phyloP scores from a whole-genome alignment of 2,888 invertebrate species.

The Eretmocerus hayati region DNA sequence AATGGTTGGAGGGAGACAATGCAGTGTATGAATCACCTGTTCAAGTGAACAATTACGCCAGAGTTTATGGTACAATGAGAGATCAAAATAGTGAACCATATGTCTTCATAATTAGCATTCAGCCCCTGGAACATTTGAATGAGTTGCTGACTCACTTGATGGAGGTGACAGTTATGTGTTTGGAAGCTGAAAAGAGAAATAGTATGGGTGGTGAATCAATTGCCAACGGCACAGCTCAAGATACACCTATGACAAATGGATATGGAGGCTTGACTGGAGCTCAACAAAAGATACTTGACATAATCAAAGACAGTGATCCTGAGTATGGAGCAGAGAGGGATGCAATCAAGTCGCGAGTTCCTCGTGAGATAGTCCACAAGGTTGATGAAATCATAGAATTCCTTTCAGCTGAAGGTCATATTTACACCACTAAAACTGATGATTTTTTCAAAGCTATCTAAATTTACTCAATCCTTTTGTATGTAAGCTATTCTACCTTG shows the following conservation, averaged over 20 bases:
- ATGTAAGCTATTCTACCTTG: too few relatives aligned
- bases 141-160: conserved; percentile 63
- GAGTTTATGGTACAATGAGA: conserved; percentile 59
- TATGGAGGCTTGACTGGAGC: conserved; percentile 32
- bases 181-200: conserved; percentile 49
- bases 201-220: background rate
- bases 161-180: conserved; percentile 56
- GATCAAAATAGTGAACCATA: conserved; percentile 57
- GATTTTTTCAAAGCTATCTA: conserved; percentile 57
- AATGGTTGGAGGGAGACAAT: conserved; percentile 48
- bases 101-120: conserved; percentile 59
- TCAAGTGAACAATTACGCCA: conserved; percentile 45
- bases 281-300: conserved; percentile 33
- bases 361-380: conserved; percentile 25
- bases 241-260: background rate
- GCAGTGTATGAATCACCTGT: conserved; percentile 40
- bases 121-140: conserved; percentile 57
- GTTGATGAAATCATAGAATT: conserved; percentile 58
- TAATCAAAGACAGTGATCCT: conserved; percentile 27
- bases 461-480: too few relatives aligned
- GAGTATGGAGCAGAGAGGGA: conserved; percentile 34
- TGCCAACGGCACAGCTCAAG: background rate
- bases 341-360: conserved; percentile 29
- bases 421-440: conserved; percentile 73
- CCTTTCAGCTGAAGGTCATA: conserved; percentile 67